A percentile compares a stretch with the other conserved stretches of the same genome.
These are phyloP conservation scores for Tiliqua scincoides DNA, from an alignment of 2,113 vertebrate species.

Conservation along the genomic window DNA sequence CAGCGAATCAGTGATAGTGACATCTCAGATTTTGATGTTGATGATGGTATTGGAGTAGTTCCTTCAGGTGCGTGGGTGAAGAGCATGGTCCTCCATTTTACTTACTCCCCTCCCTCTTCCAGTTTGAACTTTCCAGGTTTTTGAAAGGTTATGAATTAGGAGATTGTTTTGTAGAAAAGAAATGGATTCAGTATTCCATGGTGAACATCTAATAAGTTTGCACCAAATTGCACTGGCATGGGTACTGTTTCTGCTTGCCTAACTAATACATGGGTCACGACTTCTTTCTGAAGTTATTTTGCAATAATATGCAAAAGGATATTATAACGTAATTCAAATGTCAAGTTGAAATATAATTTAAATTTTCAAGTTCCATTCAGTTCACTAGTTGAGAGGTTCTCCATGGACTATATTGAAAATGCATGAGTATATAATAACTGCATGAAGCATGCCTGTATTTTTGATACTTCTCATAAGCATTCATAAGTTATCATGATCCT, in stretches of 20 bases:
- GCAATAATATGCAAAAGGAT: constrained; percentile 56
- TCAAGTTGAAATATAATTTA: constrained; percentile 25
- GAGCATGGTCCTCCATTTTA: constrained; percentile 78
- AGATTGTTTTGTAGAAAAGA: constrained; percentile 63
- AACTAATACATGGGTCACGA: constrained; percentile 21
- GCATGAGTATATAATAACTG: constrained; percentile 73
- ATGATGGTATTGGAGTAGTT: constrained; percentile 97
- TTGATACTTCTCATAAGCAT: constrained; percentile 61
- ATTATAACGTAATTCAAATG: constrained; percentile 40
- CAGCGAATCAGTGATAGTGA: constrained; percentile 98
- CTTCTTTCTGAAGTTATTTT: constrained; percentile 33
- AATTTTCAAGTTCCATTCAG: constrained; percentile 15
- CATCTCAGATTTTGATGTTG: constrained; percentile 94
- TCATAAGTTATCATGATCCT: constrained; percentile 57
- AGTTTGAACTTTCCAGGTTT: constrained; percentile 64
- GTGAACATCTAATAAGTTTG: constrained; percentile 35
- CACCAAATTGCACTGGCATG: constrained; percentile 27
- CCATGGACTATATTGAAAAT: constrained; percentile 67
- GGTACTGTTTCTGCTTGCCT: constrained; percentile 34
- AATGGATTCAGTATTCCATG: constrained; percentile 63
- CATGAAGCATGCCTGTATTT: constrained; percentile 76
- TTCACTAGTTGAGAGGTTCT: constrained; percentile 60
- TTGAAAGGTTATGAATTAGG: constrained; percentile 70
- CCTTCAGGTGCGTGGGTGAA: constrained; percentile 92
- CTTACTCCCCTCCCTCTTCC: constrained; percentile 9